Evolutionary conservation across 2,113 vertebrate species (phyloP).

Genomic region (Amblyornis subalaris): DNA sequence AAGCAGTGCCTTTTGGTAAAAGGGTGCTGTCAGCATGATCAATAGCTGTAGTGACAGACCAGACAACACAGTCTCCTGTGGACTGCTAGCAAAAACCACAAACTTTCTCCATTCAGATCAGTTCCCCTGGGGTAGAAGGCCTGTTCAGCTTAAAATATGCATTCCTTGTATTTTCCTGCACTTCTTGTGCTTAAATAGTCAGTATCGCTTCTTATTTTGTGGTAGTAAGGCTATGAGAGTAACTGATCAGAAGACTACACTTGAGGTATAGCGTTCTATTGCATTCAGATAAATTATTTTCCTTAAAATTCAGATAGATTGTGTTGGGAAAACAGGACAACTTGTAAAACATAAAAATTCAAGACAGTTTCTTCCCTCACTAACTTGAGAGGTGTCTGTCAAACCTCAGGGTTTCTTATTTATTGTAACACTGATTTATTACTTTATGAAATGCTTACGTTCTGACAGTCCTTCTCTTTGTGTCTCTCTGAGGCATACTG

Average conservation of each 20-base stretch:
- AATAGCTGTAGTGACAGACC: background rate
- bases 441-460: background rate
- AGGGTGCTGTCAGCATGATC: background rate
- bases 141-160: background rate
- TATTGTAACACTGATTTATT: background rate
- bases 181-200: background rate
- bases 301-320: background rate
- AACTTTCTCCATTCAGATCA: background rate
- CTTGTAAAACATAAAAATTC: background rate
- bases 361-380: background rate
- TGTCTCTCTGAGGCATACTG: background rate
- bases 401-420: background rate
- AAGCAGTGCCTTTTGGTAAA: background rate
- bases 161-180: background rate
- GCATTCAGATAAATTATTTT: background rate
- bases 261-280: background rate
- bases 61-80: background rate
- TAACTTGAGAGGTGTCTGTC: background rate
- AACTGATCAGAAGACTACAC: background rate
- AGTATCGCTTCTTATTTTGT: background rate
- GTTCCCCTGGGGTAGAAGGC: background rate
- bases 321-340: background rate
- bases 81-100: background rate
- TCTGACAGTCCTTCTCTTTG: background rate
- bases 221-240: background rate